These are phyloP conservation scores for Bombyx mori DNA, from an alignment of 1,140 invertebrate species.

Conservation along the genomic window DNA sequence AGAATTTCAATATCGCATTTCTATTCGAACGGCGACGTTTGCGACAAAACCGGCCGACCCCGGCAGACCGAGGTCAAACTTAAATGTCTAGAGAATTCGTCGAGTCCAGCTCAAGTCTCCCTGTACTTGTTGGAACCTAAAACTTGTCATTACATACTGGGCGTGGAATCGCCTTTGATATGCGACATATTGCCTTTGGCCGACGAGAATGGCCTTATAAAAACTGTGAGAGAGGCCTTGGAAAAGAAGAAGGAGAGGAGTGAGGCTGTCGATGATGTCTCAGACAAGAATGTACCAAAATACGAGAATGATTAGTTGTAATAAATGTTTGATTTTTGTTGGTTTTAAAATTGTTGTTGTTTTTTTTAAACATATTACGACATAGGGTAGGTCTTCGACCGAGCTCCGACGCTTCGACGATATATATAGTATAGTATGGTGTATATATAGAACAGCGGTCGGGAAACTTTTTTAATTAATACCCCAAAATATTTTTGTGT, in stretches of 20 bases:
- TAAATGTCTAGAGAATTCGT: conserved; percentile 81
- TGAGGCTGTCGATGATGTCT: conserved; percentile 7
- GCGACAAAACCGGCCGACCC: conserved; percentile 86
- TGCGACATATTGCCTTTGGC: conserved; percentile 86
- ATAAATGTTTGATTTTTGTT: conserved; percentile 28
- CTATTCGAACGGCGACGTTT: conserved; percentile 88
- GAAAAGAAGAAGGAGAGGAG: conserved; percentile 5
- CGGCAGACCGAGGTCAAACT: conserved; percentile 91
- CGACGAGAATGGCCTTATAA: conserved; percentile 79
- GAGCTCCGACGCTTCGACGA: no score
- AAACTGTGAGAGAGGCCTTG: conserved; percentile 20
- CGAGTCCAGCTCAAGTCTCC: conserved; percentile 83
- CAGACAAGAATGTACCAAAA: conserved; percentile 24
- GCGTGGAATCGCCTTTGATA: conserved; percentile 91
- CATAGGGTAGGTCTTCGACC: no score
- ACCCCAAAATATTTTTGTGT: no score
- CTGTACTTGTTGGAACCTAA: conserved; percentile 91
- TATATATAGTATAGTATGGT: no score
- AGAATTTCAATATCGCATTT: conserved; percentile 86
- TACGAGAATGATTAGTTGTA: conserved; percentile 43
- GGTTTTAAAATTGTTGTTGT: not conserved
- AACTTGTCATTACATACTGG: conserved; percentile 92
- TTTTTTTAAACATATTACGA: no score
- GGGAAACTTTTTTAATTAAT: no score
- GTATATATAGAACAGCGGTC: no score